These are phyloP conservation scores for Cladorhizidae sp. DNA, from an alignment of 37 sponge, comb jelly and placozoan species.

Conservation along the genomic window DNA sequence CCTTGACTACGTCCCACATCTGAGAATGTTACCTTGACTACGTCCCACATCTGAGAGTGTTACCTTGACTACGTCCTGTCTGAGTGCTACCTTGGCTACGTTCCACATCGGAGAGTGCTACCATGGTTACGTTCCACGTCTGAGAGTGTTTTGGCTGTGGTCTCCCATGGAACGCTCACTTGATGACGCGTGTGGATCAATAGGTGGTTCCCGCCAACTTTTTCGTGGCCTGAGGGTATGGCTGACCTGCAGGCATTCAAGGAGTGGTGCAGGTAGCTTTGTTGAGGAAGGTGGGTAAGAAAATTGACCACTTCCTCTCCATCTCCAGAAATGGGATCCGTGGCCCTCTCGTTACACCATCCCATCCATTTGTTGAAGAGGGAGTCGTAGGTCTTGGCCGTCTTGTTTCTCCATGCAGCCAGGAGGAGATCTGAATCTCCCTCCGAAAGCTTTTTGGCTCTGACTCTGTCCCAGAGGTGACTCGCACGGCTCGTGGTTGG, in stretches of 20 bases:
- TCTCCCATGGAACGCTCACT: constrained; percentile 23
- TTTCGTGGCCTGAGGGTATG: constrained; percentile 20
- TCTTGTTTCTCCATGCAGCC: constrained; percentile 38
- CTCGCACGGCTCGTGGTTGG: constrained; percentile 33
- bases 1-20: too few species aligned
- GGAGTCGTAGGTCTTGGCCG: constrained; percentile 29
- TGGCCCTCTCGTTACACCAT: constrained; percentile 20
- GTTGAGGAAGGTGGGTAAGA: constrained; percentile 20
- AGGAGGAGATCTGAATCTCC: constrained; percentile 39
- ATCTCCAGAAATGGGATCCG: constrained; percentile 48
- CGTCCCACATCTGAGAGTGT: too few species aligned
- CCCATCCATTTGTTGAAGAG: constrained; percentile 18
- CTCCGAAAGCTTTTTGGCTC: constrained; percentile 3
- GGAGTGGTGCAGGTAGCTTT: constrained; percentile 29
- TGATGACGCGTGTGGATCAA: constrained; percentile 22
- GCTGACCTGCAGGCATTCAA: constrained; percentile 36
- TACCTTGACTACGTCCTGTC: too few species aligned
- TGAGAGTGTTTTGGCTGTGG: constrained; percentile 23
- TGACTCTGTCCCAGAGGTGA: constrained; percentile 37
- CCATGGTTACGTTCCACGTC: too few species aligned
- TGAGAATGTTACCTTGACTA: too few species aligned
- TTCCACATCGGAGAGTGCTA: too few species aligned
- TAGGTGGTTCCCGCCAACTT: constrained; percentile 8
- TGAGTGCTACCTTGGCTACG: too few species aligned
- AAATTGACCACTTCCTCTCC: constrained; percentile 30